These are phyloP conservation scores for Meloidogyne floridensis DNA, from an alignment of 1,140 invertebrate genomes.

Conservation along the genomic window DNA sequence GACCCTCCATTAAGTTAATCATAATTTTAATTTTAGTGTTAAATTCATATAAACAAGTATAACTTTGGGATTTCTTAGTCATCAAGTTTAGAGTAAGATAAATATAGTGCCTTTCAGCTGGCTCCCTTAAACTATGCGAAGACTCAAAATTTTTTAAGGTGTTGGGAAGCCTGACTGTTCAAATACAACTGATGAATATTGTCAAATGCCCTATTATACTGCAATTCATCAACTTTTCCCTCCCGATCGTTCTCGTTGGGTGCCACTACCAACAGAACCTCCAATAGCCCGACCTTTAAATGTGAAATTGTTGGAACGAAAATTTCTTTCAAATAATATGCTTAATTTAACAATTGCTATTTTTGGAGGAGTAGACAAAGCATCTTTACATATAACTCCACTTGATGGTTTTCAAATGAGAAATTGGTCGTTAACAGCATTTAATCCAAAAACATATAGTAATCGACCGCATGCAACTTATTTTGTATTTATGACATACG, in stretches of 20 bases:
- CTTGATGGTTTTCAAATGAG: constrained; percentile 54
- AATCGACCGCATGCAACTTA: constrained; percentile 49
- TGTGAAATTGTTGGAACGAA: constrained; percentile 50
- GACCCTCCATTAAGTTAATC: too few relatives aligned
- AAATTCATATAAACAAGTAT: too few relatives aligned
- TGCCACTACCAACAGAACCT: constrained; percentile 55
- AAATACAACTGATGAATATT: constrained; percentile 61
- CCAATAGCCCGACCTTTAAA: constrained; percentile 49
- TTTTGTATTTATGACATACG: constrained; percentile 64
- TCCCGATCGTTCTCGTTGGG: constrained; percentile 56
- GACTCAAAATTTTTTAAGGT: constrained; percentile 16
- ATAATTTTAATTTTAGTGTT: too few relatives aligned
- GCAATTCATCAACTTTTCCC: constrained; percentile 63
- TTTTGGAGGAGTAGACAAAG: constrained; percentile 50
- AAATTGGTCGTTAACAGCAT: constrained; percentile 58
- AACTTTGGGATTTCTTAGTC: too few relatives aligned
- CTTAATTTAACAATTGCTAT: constrained; percentile 57
- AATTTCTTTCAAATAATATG: constrained; percentile 41
- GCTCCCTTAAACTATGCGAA: too few relatives aligned
- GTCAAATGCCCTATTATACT: constrained; percentile 63
- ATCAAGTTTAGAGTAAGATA: too few relatives aligned
- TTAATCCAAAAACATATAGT: constrained; percentile 49
- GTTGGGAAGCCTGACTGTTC: constrained; percentile 54
- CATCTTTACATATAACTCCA: constrained; percentile 62
- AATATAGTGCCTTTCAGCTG: too few relatives aligned